A percentile compares a stretch with the other conserved stretches of the same genome.
Evolutionary conservation across 2,113 vertebrate genomes (phyloP).

Genomic region (Gallinago jamesoni): DNA sequence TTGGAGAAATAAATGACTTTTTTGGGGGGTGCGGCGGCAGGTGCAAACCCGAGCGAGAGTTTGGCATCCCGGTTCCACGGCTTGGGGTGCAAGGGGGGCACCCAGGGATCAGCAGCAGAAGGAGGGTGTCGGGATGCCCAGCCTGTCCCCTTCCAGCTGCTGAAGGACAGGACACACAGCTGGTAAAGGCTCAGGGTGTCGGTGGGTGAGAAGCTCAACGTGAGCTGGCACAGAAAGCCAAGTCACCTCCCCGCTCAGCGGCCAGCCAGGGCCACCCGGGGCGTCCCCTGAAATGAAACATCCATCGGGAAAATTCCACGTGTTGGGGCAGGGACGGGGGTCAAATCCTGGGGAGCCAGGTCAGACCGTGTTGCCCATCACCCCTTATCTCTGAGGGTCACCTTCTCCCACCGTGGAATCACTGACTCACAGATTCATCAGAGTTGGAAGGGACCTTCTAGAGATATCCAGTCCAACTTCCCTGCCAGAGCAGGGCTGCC

Average conservation of each 20-base stretch:
- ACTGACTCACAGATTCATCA: too few relatives aligned
- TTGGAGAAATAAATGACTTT: background rate
- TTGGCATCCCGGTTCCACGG: background rate
- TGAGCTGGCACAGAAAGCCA: background rate
- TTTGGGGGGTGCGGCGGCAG: rapidly evolving
- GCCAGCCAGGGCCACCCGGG: background rate
- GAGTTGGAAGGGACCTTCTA: too few relatives aligned
- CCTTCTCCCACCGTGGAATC: background rate
- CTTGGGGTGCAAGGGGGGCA: background rate
- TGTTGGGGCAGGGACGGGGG: background rate
- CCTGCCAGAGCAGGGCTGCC: too few relatives aligned
- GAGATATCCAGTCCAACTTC: too few relatives aligned
- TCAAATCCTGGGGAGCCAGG: background rate
- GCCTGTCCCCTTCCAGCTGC: too few relatives aligned
- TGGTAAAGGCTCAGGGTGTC: too few relatives aligned
- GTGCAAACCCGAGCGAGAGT: rapidly evolving
- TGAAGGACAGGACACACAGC: too few relatives aligned
- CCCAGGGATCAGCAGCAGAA: too few relatives aligned
- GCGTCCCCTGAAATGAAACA: background rate
- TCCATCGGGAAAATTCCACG: rapidly evolving
- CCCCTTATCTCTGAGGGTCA: background rate
- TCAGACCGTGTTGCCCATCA: rapidly evolving
- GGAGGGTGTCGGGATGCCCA: too few relatives aligned
- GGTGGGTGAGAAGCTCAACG: too few relatives aligned
- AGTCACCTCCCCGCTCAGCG: background rate